Base-by-base conservation (phyloP, 2,888 invertebrate species). In the Drosophila longiperda region DNA sequence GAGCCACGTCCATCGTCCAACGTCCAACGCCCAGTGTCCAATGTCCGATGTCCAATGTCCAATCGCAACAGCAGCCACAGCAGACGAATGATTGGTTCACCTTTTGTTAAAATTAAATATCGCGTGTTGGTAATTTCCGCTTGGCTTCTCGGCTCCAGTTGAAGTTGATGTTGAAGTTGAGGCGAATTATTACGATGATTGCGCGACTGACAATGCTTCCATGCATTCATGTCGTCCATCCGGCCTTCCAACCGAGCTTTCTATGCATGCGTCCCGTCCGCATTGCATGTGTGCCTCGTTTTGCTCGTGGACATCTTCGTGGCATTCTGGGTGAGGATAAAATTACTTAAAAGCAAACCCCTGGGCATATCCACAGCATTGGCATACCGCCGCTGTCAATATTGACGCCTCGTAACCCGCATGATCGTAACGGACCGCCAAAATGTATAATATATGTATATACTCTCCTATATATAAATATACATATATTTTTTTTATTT, bases 51-150 rank as follows among this genome's bases (percentile, higher is more conserved):
- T 45, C 45, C 45, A 36, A 59, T 52, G 45, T 58, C 62, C 45
- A 60, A 52, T 63, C 58, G 58, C 69, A 72, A 62, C 49, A 55
- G 59, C 67, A 74, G 58, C 54, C 38, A n/a, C 33, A 68, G 68
- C 75, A 86, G 77, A 73, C 84, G 87, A 89, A 87, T 84, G 89
- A 89, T 87, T 87, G 87, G 83, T 68, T 78, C 80, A 73, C 89
- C 84, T 86, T 84, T 88, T 89, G 90, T 84, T 86, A 87, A 87
- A 90, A 91, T 91, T 90, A 91, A 90, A 90, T 90, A 90, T 90
- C 91, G 90, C 90, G 90, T 90, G 90, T 90, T 90, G 87, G 87
- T 90, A 90, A 90, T 90, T 90, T 90, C 91, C 90, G 91, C 91
- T 87, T 84, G 89, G 79, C 81, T 87, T 89, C 89, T 87, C 85